Conservation (phyloP, 2,797 vertebrate species). For the Micromesistius poutassou region DNA sequence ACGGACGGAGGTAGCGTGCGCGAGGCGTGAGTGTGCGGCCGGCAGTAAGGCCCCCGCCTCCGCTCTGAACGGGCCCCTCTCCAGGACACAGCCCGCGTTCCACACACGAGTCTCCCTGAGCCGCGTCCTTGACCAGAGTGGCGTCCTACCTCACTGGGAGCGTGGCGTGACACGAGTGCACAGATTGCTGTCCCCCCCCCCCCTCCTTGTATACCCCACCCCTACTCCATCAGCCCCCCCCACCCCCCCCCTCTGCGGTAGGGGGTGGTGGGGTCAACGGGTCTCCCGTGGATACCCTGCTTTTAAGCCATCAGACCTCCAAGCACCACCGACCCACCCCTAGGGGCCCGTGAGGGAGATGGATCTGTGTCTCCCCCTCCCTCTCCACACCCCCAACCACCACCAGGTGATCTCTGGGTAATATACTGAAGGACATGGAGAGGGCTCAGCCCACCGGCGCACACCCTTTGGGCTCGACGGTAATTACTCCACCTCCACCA, state of each 20-base stretch:
- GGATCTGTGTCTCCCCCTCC: constrained; percentile 51
- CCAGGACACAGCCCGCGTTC: neutral
- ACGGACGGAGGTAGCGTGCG: too few species aligned
- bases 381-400: constrained; percentile 15
- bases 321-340: neutral
- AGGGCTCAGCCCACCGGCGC: constrained; percentile 22
- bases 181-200: constrained; percentile 45
- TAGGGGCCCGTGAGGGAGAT: constrained; percentile 65
- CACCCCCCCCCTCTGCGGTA: neutral
- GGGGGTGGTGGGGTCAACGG: constrained; percentile 58
- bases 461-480: constrained; percentile 37
- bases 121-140: neutral
- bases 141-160: neutral
- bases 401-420: constrained; percentile 60
- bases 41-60: too few species aligned
- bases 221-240: constrained; percentile 44
- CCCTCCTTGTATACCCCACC: constrained; percentile 66
- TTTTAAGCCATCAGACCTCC: constrained; percentile 69
- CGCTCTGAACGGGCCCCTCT: too few species aligned
- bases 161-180: constrained; percentile 77
- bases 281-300: constrained; percentile 67
- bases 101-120: neutral
- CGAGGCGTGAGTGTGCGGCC: too few species aligned
- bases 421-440: constrained; percentile 62
- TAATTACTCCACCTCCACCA: constrained; percentile 52